phyloP scores from a whole-genome alignment of 1,140 invertebrate genomes.

The Sminthurinus signatus region DNA sequence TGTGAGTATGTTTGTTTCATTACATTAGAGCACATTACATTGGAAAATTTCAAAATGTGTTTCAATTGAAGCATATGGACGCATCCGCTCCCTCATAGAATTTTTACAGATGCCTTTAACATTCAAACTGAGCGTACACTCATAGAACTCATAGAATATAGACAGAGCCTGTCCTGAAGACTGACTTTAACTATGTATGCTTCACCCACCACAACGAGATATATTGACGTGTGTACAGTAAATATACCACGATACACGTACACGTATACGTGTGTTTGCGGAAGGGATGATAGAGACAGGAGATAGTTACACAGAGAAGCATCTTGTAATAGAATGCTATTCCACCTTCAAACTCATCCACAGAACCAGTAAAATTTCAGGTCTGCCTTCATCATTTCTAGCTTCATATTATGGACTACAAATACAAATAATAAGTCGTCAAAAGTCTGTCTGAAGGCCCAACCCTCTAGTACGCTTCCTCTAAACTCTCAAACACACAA shows the following conservation, averaged over 20 bases:
- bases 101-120: background rate
- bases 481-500: too few species aligned
- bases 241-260: background rate
- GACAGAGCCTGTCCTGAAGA: too few species aligned
- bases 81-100: slow-evolving; percentile 11
- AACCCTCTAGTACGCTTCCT: background rate
- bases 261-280: background rate
- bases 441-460: slow-evolving; percentile 5
- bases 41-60: too few species aligned
- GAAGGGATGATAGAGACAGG: background rate
- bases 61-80: slow-evolving; percentile 17
- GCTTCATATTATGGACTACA: background rate
- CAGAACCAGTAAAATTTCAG: slow-evolving; percentile 20
- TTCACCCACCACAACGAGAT: too few species aligned
- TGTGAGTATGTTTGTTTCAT: too few species aligned
- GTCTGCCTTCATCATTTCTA: slow-evolving; percentile 15
- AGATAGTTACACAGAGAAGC: background rate
- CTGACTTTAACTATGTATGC: too few species aligned
- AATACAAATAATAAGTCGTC: too few species aligned
- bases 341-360: slow-evolving; percentile 5
- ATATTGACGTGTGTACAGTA: too few species aligned
- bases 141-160: too few species aligned
- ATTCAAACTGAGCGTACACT: too few species aligned
- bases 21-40: too few species aligned
- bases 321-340: background rate